Conservation (phyloP, 1,140 invertebrate species). For the Lasioglossum baleicum region DNA sequence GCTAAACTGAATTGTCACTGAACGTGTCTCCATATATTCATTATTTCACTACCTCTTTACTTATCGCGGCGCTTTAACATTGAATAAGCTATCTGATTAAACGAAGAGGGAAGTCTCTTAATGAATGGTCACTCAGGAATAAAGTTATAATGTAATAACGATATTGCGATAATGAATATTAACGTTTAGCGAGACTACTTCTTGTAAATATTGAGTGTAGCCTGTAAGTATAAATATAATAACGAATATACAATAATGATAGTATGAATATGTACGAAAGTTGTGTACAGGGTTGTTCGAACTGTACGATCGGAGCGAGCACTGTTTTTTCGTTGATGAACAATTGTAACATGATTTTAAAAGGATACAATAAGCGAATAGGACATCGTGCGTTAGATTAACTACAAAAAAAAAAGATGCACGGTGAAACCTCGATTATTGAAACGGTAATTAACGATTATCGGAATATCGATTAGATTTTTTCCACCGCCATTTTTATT, state of each 20-base stretch:
- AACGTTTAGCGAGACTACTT: conserved; percentile 69
- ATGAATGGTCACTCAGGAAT: conserved; percentile 76
- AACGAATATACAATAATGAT: conserved; percentile 23
- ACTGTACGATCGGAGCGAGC: not conserved
- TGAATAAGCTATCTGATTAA: conserved; percentile 42
- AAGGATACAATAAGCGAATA: not conserved
- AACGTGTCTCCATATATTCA: conserved; percentile 4
- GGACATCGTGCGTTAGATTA: not conserved
- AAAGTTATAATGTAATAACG: conserved; percentile 71
- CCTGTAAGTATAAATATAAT: conserved; percentile 59
- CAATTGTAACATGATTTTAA: too few species aligned
- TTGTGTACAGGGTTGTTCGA: conserved; percentile 42
- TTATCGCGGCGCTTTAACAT: conserved; percentile 35
- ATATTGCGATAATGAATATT: conserved; percentile 74
- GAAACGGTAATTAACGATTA: too few species aligned
- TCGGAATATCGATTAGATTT: too few species aligned
- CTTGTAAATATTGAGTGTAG: conserved; percentile 75
- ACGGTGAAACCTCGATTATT: too few species aligned
- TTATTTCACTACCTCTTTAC: conserved; percentile 44
- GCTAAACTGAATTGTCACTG: not conserved
- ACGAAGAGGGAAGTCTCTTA: conserved; percentile 56
- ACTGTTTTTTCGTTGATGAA: not conserved
- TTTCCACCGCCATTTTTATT: too few species aligned
- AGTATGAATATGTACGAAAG: conserved; percentile 33
- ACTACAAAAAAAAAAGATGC: too few species aligned